Evolutionary conservation across 2,797 vertebrate species (phyloP).

Genomic region (Cirrhinus molitorella): DNA sequence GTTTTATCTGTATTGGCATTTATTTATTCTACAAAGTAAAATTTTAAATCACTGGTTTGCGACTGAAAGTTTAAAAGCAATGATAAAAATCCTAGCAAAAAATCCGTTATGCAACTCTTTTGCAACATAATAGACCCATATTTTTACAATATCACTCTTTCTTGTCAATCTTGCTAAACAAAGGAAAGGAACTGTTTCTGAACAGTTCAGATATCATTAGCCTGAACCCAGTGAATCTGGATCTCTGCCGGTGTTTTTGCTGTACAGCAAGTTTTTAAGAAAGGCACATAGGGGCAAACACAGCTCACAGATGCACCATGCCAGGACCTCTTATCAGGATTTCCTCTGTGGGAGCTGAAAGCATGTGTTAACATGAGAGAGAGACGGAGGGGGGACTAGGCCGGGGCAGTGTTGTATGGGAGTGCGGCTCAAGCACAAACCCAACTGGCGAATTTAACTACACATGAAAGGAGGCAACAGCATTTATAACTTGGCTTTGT

Average conservation of each 20-base stretch:
- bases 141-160: not conserved
- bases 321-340: constrained; percentile 59
- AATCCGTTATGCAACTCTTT: not conserved
- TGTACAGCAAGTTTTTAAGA: not conserved
- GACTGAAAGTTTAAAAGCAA: not conserved
- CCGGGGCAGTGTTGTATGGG: not conserved
- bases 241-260: too few relatives aligned
- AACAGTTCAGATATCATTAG: not conserved
- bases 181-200: not conserved
- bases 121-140: not conserved
- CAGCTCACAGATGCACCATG: not conserved
- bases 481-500: constrained; percentile 17
- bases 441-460: not conserved
- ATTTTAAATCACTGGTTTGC: not conserved
- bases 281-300: not conserved
- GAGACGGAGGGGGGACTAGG: not conserved
- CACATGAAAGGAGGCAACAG: not conserved
- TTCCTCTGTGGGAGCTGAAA: constrained; percentile 59
- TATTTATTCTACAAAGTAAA: not conserved
- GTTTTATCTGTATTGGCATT: not conserved
- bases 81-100: not conserved
- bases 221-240: not conserved
- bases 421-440: not conserved
- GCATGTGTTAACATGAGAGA: constrained; percentile 53
- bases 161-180: too few relatives aligned